A percentile compares a stretch with the other conserved stretches of the same genome.
phyloP scores from a whole-genome alignment of 2,113 vertebrate genomes.

The Colaptes auratus region DNA sequence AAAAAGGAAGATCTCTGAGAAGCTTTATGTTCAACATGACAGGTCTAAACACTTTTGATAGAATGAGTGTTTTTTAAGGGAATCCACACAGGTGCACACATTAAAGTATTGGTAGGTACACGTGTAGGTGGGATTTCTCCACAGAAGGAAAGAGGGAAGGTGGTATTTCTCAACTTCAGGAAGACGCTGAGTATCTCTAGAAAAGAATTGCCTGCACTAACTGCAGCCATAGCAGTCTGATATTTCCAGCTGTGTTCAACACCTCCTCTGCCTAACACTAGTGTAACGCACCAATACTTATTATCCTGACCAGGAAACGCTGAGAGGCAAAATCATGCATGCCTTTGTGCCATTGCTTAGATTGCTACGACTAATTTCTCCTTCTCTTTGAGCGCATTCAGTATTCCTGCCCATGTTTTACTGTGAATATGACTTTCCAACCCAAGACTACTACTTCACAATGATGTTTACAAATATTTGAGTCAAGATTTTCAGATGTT shows the following conservation, averaged over 20 bases:
- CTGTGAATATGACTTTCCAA: neutral
- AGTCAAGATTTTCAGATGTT: neutral
- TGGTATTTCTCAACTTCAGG: neutral
- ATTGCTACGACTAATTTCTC: neutral
- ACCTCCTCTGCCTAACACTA: neutral
- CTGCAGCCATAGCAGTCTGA: neutral
- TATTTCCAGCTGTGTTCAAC: neutral
- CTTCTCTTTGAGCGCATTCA: neutral
- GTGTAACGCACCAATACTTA: neutral
- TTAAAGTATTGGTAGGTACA: neutral
- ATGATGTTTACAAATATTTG: neutral
- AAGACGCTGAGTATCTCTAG: neutral
- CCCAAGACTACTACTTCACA: neutral
- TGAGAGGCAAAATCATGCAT: neutral
- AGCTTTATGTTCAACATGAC: neutral
- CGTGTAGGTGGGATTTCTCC: neutral
- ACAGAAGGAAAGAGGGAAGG: neutral
- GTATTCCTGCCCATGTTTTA: neutral
- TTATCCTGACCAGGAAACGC: neutral
- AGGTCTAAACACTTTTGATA: neutral
- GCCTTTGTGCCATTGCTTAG: neutral
- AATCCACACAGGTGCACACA: neutral
- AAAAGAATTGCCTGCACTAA: neutral
- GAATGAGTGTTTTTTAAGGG: neutral
- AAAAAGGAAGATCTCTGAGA: constrained; percentile 23